Percentiles rank a stretch among this genome's conserved stretches.
Conservation (phyloP, 2,797 vertebrate genomes). For the Eutrigla gurnardus region DNA sequence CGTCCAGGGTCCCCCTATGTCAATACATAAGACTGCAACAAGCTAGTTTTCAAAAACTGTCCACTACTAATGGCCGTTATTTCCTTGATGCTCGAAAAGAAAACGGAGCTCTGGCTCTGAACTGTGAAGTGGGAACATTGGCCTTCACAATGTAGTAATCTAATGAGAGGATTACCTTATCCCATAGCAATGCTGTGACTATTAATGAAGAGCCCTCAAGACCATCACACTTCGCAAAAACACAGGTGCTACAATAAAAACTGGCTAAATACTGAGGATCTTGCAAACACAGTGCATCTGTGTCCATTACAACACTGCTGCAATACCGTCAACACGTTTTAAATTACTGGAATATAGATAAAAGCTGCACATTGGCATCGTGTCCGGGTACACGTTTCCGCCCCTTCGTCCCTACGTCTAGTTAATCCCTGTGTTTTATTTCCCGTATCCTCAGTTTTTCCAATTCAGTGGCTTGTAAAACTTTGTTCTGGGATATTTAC, state of each 20-base stretch:
- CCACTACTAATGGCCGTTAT: slow-evolving; percentile 13
- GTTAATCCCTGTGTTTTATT: too few relatives aligned
- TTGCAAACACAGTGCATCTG: too few relatives aligned
- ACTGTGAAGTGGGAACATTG: slow-evolving; percentile 4
- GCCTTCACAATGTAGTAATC: slow-evolving; percentile 4
- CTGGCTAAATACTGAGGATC: too few relatives aligned
- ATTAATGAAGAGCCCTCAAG: slow-evolving; percentile 31
- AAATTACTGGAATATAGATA: too few relatives aligned
- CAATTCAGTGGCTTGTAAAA: too few relatives aligned
- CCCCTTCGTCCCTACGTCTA: too few relatives aligned
- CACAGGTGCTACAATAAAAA: slow-evolving; percentile 41
- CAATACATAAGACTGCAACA: slow-evolving; percentile 19
- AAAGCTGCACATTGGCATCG: too few relatives aligned
- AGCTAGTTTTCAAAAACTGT: slow-evolving; percentile 25
- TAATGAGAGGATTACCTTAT: slow-evolving; percentile 32
- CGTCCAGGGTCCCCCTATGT: slow-evolving; percentile 11
- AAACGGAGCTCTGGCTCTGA: slow-evolving; percentile 5
- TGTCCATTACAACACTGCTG: too few relatives aligned
- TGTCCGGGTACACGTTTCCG: too few relatives aligned
- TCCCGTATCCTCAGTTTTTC: too few relatives aligned
- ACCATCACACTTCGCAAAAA: slow-evolving; percentile 50
- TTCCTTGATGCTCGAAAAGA: slow-evolving; percentile 23
- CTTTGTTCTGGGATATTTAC: too few relatives aligned
- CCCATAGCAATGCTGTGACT: slow-evolving; percentile 20
- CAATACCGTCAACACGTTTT: too few relatives aligned